These are phyloP conservation scores for Drosophila meridiana DNA, from an alignment of 2,888 invertebrate genomes.

Conservation along the genomic window DNA sequence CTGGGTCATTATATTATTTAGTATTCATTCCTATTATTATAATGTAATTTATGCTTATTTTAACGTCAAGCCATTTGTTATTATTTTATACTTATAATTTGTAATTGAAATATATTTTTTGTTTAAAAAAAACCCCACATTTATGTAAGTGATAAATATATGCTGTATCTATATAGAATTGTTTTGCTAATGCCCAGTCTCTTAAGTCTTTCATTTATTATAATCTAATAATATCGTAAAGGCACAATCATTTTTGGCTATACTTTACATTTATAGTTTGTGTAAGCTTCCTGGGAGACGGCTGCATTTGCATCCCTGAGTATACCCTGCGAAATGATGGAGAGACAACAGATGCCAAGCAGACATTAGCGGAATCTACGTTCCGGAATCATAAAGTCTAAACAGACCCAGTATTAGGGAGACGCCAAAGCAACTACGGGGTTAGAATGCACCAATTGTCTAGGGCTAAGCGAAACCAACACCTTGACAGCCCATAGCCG, in stretches of 20 bases:
- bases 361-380: constrained; percentile 41
- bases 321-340: constrained; percentile 67
- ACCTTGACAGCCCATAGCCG: constrained; percentile 24
- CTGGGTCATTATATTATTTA: too few species aligned
- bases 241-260: constrained; percentile 11
- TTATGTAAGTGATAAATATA: too few species aligned
- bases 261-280: constrained; percentile 60
- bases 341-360: constrained; percentile 21
- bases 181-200: not conserved
- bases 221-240: not conserved
- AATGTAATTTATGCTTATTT: too few species aligned
- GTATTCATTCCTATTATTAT: too few species aligned
- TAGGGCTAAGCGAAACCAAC: constrained; percentile 3
- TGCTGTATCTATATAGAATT: too few species aligned
- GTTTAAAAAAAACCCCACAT: too few species aligned
- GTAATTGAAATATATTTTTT: too few species aligned
- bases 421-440: constrained; percentile 1
- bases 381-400: constrained; percentile 1
- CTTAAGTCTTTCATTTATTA: not conserved
- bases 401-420: not conserved
- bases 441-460: constrained; percentile 11
- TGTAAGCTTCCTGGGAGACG: constrained; percentile 47
- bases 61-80: too few species aligned
- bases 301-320: constrained; percentile 69
- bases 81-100: too few species aligned